Base-by-base conservation (phyloP, 1,140 invertebrate species). In the Pinna nobilis region DNA sequence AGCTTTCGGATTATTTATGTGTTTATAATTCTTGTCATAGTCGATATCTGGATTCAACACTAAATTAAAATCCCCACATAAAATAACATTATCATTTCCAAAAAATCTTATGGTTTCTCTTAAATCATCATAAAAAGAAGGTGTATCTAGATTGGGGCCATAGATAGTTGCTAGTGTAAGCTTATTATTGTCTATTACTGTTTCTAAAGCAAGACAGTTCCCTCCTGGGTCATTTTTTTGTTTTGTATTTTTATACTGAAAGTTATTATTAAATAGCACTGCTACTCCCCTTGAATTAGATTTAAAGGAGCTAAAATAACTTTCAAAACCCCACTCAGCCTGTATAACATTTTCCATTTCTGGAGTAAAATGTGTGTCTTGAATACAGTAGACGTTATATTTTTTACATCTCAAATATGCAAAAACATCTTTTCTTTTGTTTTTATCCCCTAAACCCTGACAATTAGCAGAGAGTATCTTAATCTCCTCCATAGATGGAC, bases 361-460 rank as follows among this genome's bases (percentile, higher is more conserved):
- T 23, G 13, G 3, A 5, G 13, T 57, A 41, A 68, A 68, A 68
- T 68, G 66, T 15, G 66, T 68, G 23, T 57, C 66, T 35, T 68
- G 66, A 18, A 68, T 35, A 57, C 66, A 68, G n/a, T 35, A 28
- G 11, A 68, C 57, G 57, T 39, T 41, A 47, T 57, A 68, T n/a
- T 68, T 55, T 25, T 57, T 50, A 32, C n/a, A 35, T 37, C 51
- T 66, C 15, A 37, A 18, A 35, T n/a, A 60, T 15, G 35, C 39
- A 18, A 60, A 60, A 60, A 60, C 33, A 60, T 60, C 57, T 60
- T 32, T 60, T 11, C 57, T 37, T 37, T 60, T 60, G 30, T 11
- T 30, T 23, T n/a, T 3, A 65, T 32, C 44, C 18, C 61, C 47
- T 23, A 65, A 49, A 30, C 47, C 41, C 20, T 49, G 41, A 65